phyloP scores from a whole-genome alignment of 2,797 vertebrate genomes.

The Limnodromus scolopaceus region DNA sequence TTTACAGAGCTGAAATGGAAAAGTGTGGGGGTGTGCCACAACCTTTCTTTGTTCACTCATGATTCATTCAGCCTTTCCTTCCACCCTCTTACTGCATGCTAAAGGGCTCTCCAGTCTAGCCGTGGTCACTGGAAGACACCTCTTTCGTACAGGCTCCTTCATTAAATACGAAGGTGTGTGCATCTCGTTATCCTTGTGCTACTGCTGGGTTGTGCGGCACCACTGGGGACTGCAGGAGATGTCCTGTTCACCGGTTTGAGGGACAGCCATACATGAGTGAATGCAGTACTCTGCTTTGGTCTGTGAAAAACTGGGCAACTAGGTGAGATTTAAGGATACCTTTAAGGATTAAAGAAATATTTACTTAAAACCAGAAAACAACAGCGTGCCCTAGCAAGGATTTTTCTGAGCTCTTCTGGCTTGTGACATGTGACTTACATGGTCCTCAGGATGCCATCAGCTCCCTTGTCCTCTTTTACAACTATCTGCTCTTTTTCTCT shows the following conservation, averaged over 20 bases:
- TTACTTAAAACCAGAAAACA: not conserved
- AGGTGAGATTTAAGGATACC: not conserved
- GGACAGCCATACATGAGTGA: not conserved
- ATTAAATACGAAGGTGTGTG: fast-evolving
- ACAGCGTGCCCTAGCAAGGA: not conserved
- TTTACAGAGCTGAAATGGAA: slow-evolving; percentile 15
- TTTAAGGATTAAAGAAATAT: not conserved
- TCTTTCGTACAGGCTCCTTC: not conserved
- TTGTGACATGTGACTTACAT: fast-evolving
- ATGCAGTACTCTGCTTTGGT: not conserved
- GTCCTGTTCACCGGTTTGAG: not conserved
- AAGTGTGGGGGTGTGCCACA: not conserved
- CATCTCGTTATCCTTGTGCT: not conserved
- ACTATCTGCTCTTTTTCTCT: not conserved
- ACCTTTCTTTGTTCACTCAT: not conserved
- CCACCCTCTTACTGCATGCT: not conserved
- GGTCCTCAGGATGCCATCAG: not conserved
- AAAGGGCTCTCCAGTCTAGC: not conserved
- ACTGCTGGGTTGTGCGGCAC: not conserved
- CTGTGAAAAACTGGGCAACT: not conserved
- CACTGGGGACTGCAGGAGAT: not conserved
- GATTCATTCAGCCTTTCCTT: slow-evolving; percentile 20
- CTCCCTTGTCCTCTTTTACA: not conserved
- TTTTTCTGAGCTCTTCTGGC: not conserved
- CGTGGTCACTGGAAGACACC: not conserved